Base-by-base conservation (phyloP, 2,113 vertebrate genomes). In the Myrmecobius fasciatus region DNA sequence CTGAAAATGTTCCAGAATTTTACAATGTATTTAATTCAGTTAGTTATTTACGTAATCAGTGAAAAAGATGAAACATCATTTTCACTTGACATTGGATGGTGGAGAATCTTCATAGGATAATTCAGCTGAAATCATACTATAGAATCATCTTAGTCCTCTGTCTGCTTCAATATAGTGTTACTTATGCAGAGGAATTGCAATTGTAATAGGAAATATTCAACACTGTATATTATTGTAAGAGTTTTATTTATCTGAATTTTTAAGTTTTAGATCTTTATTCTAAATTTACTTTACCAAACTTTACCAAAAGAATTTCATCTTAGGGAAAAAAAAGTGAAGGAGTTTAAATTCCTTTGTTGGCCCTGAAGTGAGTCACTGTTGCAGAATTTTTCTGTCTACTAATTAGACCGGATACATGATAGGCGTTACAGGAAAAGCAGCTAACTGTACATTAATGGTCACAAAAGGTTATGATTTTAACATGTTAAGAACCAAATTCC, bases 381-480 rank as follows among this genome's bases (percentile, higher is more conserved):
- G 92, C 98, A 97, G 97, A 98, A 98, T 98, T 98, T 98, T 98
- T 98, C 96, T 97, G 98, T 98, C 98, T 98, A 97, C 97, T 98
- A 97, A 98, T 98, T 97, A 95, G 97, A 98, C 98, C 98, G 98
- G 99, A 99, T 99, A 95, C 92, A 5, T 53, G 96, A 97, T 96
- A 98, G 98, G 98, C 91, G 47, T 98, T 98, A 95, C 92, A 92
- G 97, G 96, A 98, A 98, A 97, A 98, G 98, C 98, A 98, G 98
- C 98, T 98, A 96, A 96, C 97, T 98, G 97, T 97, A 95, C 98
- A 98, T 98, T 97, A 97, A 91, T 91, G 97, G 97, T 98, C 98
- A 98, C 53, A 96, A 97, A 97, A 98, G 98, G 98, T 98, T 98
- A 98, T 94, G 89, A 54, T 98, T 98, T 98, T 95, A 98, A 98